Base-by-base conservation (phyloP, 1,140 invertebrate genomes). In the Brachionus asplanchnoidis region DNA sequence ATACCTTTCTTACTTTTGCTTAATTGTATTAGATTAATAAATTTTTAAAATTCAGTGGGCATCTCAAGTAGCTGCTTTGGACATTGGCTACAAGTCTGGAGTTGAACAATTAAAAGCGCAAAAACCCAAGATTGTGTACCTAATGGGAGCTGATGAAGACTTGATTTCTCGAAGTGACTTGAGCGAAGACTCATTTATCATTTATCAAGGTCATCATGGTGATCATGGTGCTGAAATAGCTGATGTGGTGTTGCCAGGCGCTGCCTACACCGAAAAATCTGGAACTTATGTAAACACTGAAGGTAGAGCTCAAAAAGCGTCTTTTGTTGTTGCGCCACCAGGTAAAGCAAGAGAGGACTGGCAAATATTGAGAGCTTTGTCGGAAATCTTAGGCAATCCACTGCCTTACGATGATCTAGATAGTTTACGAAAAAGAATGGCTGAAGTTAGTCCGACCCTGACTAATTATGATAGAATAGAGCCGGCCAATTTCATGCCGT, bases 211-310 rank as follows among this genome's bases (percentile, higher is more conserved):
- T 89, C 84, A 44, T 91, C 97, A 98, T 91, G 97, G 97, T 78
- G 97, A 99, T 90, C 91, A 90, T 85, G 97, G 97, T 85, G 97
- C 97, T 11, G 89, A 93, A 77, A 94, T 97, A 85, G 97, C 97
- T 84, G 97, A 99, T 90, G 92, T 95, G 17, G 92, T 99, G 84
- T 91, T 99, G 3, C 97, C 97, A 20, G 97, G 89, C 83, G 95
- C 95, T n/a, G 96, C 97, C 0, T 99, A 98, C 88, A 99, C 97
- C 1, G 97, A 99, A 91, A 99, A 99, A 90, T 94, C 95, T 89
- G 96, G 92, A 8, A 98, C 94, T 14, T 99, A 96, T 90, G 95
- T 98, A 0, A 99, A 99, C 89, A 98, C 95, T 0, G 97, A 99
- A 92, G 97, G 97, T 9, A 92, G 97, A 82, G 92, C 96, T n/a